Evolutionary conservation across 2,797 vertebrate species (phyloP), one percentile per base, ranked within the genome.

Genomic region (Neostethus bicornis): DNA sequence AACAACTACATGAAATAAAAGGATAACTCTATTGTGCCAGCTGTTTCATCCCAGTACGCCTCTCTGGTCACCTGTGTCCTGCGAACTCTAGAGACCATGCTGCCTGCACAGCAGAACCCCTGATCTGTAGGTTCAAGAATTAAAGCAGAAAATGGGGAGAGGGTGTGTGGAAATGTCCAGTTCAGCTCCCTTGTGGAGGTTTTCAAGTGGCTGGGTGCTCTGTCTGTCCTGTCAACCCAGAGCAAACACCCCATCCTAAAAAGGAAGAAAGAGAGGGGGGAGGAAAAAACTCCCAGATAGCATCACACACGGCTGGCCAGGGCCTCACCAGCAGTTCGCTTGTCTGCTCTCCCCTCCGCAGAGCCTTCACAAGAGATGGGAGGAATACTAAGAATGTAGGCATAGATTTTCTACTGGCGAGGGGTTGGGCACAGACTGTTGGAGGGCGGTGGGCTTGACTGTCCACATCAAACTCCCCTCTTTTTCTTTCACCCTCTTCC

Each of bases 341-440:
- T 90, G 87, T 90, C 90, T 89, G 84, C 77, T 78, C 81, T 75
- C 75, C 68, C 81, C 85, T 87, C 80, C 58, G 69, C 79, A 83
- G 86, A 91, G 88, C 79, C 81, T 86, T 88, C 75, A 72, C 72
- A 73, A 80, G 85, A 87, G 85, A 86, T 73, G 89, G 85, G 71
- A 89, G 85, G 92, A 93, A 93, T 93, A 91, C 90, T 92, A 92
- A 92, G 69, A 90, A 87, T 84, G 82, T 69, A 57, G 79, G 84
- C 83, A 92, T 92, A 88, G 91, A 93, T 93, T 93, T 91, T 91
- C 84, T 86, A 81, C 81, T 81, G 75, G 35, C 26, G 37, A 61
- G 60, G 11, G 17, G 39, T 72, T 44, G 75, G 52, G 66, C 64
- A 66, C 63, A 65, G 75, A 73, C 81, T 78, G 80, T 79, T 73